Conservation (phyloP, 2,797 vertebrate genomes). For the Pelochelys cantorii region DNA sequence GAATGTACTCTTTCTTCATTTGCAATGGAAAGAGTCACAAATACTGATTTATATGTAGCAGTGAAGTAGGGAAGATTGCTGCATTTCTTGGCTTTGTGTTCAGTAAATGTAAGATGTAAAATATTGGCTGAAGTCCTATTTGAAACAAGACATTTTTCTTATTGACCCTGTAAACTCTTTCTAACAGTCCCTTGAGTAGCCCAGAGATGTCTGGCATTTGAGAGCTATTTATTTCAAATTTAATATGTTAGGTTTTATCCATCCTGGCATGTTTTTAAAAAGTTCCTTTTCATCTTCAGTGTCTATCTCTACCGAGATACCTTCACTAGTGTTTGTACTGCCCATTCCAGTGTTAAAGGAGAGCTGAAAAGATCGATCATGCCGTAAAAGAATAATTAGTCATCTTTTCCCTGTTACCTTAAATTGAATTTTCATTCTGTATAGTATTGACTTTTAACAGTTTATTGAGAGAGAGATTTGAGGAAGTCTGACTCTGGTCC, state of each 20-base stretch:
- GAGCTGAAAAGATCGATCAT: slow-evolving; percentile 53
- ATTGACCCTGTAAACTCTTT: not conserved
- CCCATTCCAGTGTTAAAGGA: slow-evolving; percentile 7
- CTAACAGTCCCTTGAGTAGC: not conserved
- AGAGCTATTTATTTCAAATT: slow-evolving; percentile 3
- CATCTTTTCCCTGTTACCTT: slow-evolving; percentile 51
- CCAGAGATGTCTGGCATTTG: not conserved
- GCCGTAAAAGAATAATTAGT: slow-evolving; percentile 77
- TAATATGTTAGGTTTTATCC: not conserved
- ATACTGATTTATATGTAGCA: not conserved
- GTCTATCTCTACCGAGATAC: not conserved
- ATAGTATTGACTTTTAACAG: slow-evolving; percentile 66
- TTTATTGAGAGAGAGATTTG: slow-evolving; percentile 76
- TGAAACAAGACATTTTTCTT: not conserved
- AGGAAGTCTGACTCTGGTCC: slow-evolving; percentile 52
- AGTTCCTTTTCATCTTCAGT: not conserved
- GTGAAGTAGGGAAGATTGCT: not conserved
- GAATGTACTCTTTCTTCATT: not conserved
- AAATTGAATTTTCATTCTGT: slow-evolving; percentile 75
- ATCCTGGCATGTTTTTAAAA: not conserved
- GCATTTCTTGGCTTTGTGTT: not conserved
- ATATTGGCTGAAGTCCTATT: not conserved
- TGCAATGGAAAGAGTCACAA: not conserved
- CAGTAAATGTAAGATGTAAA: not conserved
- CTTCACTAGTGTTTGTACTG: not conserved